Base-by-base conservation (phyloP, 2,888 invertebrate genomes). In the Cordilura impudica region DNA sequence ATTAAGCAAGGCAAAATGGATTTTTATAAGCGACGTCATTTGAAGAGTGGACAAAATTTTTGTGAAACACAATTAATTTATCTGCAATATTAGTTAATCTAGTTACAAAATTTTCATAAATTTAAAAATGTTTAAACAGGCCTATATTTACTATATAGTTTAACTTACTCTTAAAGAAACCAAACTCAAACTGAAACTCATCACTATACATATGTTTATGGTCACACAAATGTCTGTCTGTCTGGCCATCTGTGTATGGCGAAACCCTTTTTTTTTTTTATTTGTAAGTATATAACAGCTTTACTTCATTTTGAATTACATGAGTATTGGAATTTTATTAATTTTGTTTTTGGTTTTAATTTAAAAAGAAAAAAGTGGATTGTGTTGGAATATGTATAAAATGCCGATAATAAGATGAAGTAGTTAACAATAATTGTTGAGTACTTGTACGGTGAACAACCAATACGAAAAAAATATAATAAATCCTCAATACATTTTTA, bases 381-480 rank as follows among this genome's bases (percentile, higher is more conserved):
- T 61, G 35, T 31, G 53, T 45, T 63, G 60, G 65, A 78, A 66
- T 76, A 81, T 81, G 82, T 83, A 84, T 84, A 84, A 82, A 84
- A 82, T 66, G 82, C 74, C 82, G 77, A 81, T 77, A 84, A 78
- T 81, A 74, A 80, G 81, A 76, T 56, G 66, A 77, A 39, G 73
- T 84, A 81, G 82, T 83, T 85, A 84, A 82, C 88, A 87, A 86
- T 88, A 82, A 81, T 84, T 83, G 84, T 81, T 83, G 81, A 60
- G 81, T 82, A 83, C 82, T 81, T 81, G 81, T 54, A 29, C 74
- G 72, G 78, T 54, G 60, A 61, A 82, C 78, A 79, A 29, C 76
- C 49, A 47, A 67, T 45, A 43, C 6, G 12, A 45, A 35, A 35
- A 26, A 47, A 29, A 56, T n/a, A n/a, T 29, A 67, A 63, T 29